Evolutionary conservation across 2,888 invertebrate genomes (phyloP), one percentile per base, ranked within the genome.

Genomic region (Margaritifera margaritifera): DNA sequence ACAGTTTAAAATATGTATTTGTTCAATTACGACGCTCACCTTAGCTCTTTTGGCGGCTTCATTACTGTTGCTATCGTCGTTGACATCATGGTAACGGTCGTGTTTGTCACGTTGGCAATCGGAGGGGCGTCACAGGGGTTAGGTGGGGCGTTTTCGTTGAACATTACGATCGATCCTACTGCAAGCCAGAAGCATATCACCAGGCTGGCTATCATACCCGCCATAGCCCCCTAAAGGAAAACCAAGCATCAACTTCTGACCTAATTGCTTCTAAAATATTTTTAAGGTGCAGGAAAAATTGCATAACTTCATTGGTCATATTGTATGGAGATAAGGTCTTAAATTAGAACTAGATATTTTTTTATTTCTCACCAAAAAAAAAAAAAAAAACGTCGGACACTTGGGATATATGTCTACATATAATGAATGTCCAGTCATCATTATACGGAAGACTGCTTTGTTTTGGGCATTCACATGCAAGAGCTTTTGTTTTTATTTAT

Each of bases 141-240:
- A 18, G 77, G 75, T 11, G 71, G 63, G 42, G 68, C 60, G 15
- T 76, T 69, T 22, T 76, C 68, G 66, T 78, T 75, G 1, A 57
- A 54, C 67, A 66, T 70, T 20, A 80, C 42, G 18, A 82, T 79
- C 11, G 83, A 66, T 15, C 83, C 83, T 60, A 84, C 74, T 11
- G 78, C 79, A 8, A 84, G 57, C 80, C 81, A 83, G 53, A 79
- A 78, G 25, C 81, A 78, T 70, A 80, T 76, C 22, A 64, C 60
- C 8, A 82, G 71, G 24, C 82, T 78, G 31, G 71, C 69, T 0
- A 83, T 22, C 51, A 82, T 60, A 6, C 83, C 84, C 18, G 67
- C 66, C 2, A 74, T 69, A 15, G 83, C 84, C n/a, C 84, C 84
- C 84, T 84, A 60, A 19, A 63, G 24, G 22, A 50, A 58, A 31